Evolutionary conservation across 2,797 vertebrate species (phyloP).

Genomic region (Sciurus carolinensis): DNA sequence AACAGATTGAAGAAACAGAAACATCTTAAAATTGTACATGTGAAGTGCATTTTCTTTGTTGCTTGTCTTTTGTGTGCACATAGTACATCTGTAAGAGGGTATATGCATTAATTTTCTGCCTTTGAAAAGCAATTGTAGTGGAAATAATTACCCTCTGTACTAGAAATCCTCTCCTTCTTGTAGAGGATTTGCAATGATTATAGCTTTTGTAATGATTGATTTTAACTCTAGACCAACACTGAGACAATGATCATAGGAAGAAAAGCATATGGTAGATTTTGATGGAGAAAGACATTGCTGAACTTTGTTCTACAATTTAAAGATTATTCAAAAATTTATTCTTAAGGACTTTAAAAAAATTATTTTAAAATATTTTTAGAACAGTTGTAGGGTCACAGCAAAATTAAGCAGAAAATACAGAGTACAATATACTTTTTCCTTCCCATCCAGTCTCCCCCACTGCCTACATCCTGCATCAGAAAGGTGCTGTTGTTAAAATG

Average conservation of each 20-base stretch:
- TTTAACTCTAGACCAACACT: neutral
- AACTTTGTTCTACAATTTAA: neutral
- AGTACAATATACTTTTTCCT: neutral
- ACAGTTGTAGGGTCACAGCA: conserved; percentile 7
- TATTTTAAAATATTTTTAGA: neutral
- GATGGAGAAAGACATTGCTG: neutral
- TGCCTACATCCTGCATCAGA: neutral
- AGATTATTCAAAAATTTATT: neutral
- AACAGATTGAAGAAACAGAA: conserved; percentile 14
- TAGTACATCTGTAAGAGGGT: neutral
- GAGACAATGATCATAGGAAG: neutral
- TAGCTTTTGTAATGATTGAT: neutral
- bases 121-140: neutral
- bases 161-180: neutral
- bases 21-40: neutral
- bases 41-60: conserved; percentile 42
- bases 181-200: neutral
- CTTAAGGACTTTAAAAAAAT: neutral
- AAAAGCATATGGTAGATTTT: neutral
- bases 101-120: neutral
- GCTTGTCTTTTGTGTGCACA: neutral
- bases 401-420: neutral
- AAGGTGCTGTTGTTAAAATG: neutral
- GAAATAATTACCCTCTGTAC: neutral
- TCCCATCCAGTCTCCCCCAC: neutral